Base-by-base conservation (phyloP, 2,113 vertebrate species). In the human region DNA sequence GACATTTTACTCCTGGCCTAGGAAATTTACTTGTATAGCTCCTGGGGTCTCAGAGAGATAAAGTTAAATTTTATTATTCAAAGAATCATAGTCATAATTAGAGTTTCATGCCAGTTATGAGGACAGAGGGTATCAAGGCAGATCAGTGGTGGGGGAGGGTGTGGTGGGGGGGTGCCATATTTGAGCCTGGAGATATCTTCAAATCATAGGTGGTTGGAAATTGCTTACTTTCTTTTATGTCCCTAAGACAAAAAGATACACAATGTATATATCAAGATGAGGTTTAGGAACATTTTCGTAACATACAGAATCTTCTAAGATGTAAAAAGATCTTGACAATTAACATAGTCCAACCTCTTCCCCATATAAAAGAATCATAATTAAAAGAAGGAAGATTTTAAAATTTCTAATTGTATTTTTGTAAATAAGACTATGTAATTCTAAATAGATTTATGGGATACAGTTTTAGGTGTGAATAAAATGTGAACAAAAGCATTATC, bases 251-350 rank as follows among this genome's bases (percentile, higher is more conserved):
- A 68, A 76, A 79, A 92, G 38, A 73, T 0, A 0, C 18, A 81
- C 48, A 52, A 66, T 93, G 70, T 90, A 88, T 89, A 95, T 91
- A 86, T 80, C 17, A 72, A 52, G 73, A 40, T 73, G 72, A 75
- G 40, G 16, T 75, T 85, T 76, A 66, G 16, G 52, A 85, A 76
- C 4, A 93, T 52, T 93, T 94, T 89, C 14, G 73, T n/a, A 80
- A 66, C 11, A 83, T 22, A 50, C 3, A 68, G 17, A 84, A 73
- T 72, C 64, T 96, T 75, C 50, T 84, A 87, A 66, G 78, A n/a
- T 30, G 16, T 64, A 45, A 59, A 90, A 89, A 1, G 13, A 82
- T 22, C 20, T 90, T 78, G 50, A 25, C 32, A 80, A 82, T 68
- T 23, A 27, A 32, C 4, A 8, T 66, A 83, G 73, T 93, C 0